Evolutionary conservation across 2,797 vertebrate species (phyloP).

Genomic region (Rhinichthys osculus): DNA sequence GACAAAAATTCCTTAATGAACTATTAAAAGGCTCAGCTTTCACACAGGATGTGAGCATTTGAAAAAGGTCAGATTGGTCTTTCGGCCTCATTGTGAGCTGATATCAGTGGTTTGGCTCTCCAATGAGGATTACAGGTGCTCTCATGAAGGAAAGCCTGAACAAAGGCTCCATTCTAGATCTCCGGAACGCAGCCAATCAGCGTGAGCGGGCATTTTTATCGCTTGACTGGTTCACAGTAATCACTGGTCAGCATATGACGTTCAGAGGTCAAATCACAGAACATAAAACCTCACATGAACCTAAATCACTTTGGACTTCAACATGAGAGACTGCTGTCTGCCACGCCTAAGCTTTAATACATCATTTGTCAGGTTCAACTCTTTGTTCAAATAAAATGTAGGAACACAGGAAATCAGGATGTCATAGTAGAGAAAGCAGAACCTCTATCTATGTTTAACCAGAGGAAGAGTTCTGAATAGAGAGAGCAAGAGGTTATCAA

Average conservation of each 20-base stretch:
- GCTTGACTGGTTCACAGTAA: constrained; percentile 43
- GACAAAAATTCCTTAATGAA: constrained; percentile 49
- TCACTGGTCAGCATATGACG: constrained; percentile 32
- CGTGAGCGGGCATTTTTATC: constrained; percentile 40
- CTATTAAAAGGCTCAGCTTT: constrained; percentile 44
- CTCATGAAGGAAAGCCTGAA: constrained; percentile 52
- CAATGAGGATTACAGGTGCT: constrained; percentile 59
- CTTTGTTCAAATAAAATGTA: not conserved
- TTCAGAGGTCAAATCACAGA: constrained; percentile 30
- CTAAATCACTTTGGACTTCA: constrained; percentile 13
- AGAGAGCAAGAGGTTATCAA: constrained; percentile 55
- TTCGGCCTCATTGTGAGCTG: constrained; percentile 49
- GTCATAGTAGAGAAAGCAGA: not conserved
- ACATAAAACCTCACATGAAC: constrained; percentile 38
- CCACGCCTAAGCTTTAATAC: not conserved
- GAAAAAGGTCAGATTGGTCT: constrained; percentile 50
- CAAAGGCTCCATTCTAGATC: constrained; percentile 60
- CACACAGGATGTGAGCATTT: constrained; percentile 50
- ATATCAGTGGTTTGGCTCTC: constrained; percentile 54
- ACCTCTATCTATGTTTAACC: constrained; percentile 8
- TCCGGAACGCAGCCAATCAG: constrained; percentile 49
- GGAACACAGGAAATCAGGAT: constrained; percentile 32
- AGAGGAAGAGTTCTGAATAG: constrained; percentile 51
- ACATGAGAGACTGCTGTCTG: not conserved
- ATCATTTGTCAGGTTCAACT: not conserved